A percentile compares a stretch with the other conserved stretches of the same genome.
These are phyloP conservation scores for Lymantria dispar DNA, from an alignment of 2,888 invertebrate genomes.

Conservation along the genomic window DNA sequence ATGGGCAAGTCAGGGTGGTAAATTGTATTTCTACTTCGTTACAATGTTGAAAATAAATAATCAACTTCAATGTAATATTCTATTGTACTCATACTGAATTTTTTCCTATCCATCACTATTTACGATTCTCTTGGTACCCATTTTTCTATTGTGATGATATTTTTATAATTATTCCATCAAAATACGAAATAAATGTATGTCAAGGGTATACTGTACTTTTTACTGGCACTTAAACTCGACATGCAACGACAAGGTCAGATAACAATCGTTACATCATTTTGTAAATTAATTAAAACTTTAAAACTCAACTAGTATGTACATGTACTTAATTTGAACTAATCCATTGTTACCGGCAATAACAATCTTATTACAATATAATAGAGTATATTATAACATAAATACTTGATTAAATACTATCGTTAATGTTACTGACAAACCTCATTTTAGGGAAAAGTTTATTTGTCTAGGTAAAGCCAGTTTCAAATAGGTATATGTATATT, in stretches of 20 bases:
- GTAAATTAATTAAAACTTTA: slow-evolving; percentile 5
- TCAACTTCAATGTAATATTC: no score
- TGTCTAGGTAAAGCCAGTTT: no score
- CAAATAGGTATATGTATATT: no score
- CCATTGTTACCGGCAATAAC: neutral
- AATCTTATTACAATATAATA: neutral
- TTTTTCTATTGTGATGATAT: no score
- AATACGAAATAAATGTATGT: neutral
- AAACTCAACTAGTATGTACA: slow-evolving; percentile 1
- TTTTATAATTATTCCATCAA: neutral
- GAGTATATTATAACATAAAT: neutral
- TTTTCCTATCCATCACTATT: no score
- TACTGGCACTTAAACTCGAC: slow-evolving; percentile 10
- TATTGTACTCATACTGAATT: no score
- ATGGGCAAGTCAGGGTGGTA: no score
- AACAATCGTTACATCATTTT: slow-evolving; percentile 4
- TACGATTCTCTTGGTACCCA: no score
- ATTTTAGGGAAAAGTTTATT: neutral
- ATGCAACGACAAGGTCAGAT: slow-evolving; percentile 18
- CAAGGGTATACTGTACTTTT: slow-evolving; percentile 2
- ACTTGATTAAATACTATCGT: neutral
- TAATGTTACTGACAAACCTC: neutral
- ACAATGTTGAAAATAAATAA: no score
- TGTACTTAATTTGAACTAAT: neutral
- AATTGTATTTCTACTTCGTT: no score